These are phyloP conservation scores for Eremobia ochroleuca DNA, from an alignment of 2,888 invertebrate species.

Conservation along the genomic window DNA sequence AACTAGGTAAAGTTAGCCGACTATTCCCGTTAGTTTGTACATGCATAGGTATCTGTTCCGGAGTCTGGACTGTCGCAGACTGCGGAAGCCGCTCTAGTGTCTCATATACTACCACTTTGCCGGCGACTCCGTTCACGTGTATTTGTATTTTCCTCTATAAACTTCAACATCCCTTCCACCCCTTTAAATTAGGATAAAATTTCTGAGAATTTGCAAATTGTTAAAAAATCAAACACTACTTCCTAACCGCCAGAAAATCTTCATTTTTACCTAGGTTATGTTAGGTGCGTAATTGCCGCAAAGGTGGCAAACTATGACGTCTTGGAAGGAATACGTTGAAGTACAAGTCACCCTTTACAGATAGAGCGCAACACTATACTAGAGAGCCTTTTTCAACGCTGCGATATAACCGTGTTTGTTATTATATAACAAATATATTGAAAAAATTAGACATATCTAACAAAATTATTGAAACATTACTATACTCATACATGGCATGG, in stretches of 20 bases:
- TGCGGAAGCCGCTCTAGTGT: slow-evolving; percentile 72
- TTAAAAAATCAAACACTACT: background rate
- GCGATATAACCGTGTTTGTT: background rate
- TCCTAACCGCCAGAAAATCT: background rate
- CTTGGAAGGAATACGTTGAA: background rate
- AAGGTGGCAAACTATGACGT: background rate
- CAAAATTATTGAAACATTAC: background rate
- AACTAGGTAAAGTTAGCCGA: slow-evolving; percentile 43
- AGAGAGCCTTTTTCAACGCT: background rate
- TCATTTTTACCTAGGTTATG: background rate
- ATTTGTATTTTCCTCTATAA: background rate
- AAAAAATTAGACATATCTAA: no score
- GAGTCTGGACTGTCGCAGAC: slow-evolving; percentile 49
- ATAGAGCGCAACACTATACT: background rate
- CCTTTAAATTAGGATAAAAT: background rate
- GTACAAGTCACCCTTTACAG: background rate
- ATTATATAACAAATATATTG: no score
- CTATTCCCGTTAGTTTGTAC: slow-evolving; percentile 48
- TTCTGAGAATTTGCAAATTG: background rate
- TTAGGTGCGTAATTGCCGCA: background rate
- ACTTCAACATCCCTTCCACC: background rate
- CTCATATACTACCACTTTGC: slow-evolving; percentile 41
- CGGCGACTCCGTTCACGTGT: background rate
- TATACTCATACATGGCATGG: background rate
- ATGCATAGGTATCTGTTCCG: slow-evolving; percentile 59